Evolutionary conservation across 2,113 vertebrate species (phyloP).

Genomic region (Calyptommatus sinebrachiatus): DNA sequence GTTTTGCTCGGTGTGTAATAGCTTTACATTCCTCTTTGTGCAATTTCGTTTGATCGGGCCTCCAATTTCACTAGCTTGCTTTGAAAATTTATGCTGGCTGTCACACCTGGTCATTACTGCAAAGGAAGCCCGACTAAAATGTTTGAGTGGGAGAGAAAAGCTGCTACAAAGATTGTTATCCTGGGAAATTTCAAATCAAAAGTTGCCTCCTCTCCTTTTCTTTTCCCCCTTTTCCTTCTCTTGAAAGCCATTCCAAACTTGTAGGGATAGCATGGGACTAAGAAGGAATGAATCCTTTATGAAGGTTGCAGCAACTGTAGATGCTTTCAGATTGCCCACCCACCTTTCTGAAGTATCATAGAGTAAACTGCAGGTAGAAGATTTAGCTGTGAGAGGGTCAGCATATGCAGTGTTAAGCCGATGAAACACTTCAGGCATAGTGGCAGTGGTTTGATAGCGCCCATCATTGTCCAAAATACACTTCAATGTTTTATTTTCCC

Average conservation of each 20-base stretch:
- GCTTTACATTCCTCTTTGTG: conserved; percentile 6
- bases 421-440: neutral
- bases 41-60: neutral
- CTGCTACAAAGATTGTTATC: fast-evolving
- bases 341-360: neutral
- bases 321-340: fast-evolving
- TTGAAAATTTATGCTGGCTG: neutral
- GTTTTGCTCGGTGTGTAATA: neutral
- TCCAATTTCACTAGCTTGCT: neutral
- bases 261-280: neutral
- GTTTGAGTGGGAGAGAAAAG: fast-evolving
- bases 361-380: neutral
- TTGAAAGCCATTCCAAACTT: neutral
- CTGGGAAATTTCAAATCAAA: fast-evolving
- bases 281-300: neutral
- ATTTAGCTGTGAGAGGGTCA: neutral
- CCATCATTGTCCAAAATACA: neutral
- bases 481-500: neutral
- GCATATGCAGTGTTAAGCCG: too few species aligned
- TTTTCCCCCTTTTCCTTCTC: fast-evolving
- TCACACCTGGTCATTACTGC: neutral
- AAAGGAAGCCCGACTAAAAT: fast-evolving
- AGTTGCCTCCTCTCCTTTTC: fast-evolving
- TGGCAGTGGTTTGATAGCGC: neutral
- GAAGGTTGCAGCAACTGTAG: neutral